Evolutionary conservation across 2,113 vertebrate genomes (phyloP).

Genomic region (Oncorhynchus nerka): DNA sequence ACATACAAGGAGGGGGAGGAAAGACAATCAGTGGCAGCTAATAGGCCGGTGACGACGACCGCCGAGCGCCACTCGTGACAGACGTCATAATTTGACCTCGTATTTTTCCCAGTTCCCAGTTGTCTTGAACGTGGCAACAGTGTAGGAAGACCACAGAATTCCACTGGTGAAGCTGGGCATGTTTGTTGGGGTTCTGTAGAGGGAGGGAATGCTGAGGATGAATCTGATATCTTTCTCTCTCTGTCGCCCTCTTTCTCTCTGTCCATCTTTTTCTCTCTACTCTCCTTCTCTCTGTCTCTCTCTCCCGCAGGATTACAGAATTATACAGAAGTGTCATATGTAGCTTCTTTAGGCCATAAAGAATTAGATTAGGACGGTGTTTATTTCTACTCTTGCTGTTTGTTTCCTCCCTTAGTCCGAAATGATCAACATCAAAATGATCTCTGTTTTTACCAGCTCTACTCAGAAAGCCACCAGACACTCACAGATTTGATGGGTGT

Average conservation of each 20-base stretch:
- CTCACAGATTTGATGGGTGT: conserved; percentile 12
- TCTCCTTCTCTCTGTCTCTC: conserved; percentile 12
- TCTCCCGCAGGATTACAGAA: conserved; percentile 7
- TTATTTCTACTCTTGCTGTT: conserved; percentile 34
- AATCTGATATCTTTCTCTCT: conserved; percentile 36
- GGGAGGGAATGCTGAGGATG: conserved; percentile 40
- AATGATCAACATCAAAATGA: conserved; percentile 14
- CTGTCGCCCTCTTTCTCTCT: too few relatives aligned
- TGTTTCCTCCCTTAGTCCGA: conserved; percentile 26
- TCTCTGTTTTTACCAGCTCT: conserved; percentile 14
- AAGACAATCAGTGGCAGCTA: too few relatives aligned
- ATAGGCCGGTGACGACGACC: too few relatives aligned
- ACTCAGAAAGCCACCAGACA: conserved; percentile 17
- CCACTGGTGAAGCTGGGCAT: conserved; percentile 44
- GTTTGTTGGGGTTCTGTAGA: conserved; percentile 64
- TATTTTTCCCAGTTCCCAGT: too few relatives aligned
- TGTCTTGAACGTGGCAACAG: conserved; percentile 1
- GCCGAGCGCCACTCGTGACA: too few relatives aligned
- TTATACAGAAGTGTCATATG: conserved; percentile 48
- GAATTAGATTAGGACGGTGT: conserved; percentile 15
- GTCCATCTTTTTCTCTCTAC: neutral
- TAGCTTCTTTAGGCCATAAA: conserved; percentile 39
- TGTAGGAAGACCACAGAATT: conserved; percentile 53
- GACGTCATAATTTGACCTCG: too few relatives aligned
- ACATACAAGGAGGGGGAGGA: too few relatives aligned